Evolutionary conservation across 2,797 vertebrate genomes (phyloP).

Genomic region (Tarsius wallacei): DNA sequence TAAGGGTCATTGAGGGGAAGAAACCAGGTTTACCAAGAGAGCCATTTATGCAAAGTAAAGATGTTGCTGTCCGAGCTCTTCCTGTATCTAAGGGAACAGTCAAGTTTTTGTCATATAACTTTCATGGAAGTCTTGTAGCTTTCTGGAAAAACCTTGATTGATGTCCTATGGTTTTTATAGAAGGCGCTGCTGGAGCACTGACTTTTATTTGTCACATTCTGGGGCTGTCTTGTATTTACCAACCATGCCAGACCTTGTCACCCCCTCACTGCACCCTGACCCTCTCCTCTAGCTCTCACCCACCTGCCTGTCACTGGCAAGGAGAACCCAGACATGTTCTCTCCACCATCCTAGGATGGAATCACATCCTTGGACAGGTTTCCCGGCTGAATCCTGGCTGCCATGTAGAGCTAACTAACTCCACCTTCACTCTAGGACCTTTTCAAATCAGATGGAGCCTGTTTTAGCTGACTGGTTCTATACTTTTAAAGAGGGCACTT

Average conservation of each 20-base stretch:
- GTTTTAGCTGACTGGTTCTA: not conserved
- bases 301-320: not conserved
- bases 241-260: not conserved
- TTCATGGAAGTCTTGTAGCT: not conserved
- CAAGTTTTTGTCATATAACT: not conserved
- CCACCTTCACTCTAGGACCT: not conserved
- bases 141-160: not conserved
- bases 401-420: not conserved
- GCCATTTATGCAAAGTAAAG: not conserved
- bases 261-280: accelerated
- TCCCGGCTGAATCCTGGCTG: not conserved
- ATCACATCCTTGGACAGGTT: not conserved
- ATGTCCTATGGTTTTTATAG: not conserved
- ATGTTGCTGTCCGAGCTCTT: not conserved
- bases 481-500: not conserved
- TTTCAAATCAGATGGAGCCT: not conserved
- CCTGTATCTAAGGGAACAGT: not conserved
- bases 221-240: not conserved
- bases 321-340: not conserved
- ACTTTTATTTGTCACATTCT: not conserved
- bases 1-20: accelerated
- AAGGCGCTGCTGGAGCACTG: not conserved
- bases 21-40: not conserved
- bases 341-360: too few relatives aligned
- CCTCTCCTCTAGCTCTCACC: not conserved